Base-by-base conservation (phyloP, 2,888 invertebrate genomes). In the Nemotelus nigrinus region DNA sequence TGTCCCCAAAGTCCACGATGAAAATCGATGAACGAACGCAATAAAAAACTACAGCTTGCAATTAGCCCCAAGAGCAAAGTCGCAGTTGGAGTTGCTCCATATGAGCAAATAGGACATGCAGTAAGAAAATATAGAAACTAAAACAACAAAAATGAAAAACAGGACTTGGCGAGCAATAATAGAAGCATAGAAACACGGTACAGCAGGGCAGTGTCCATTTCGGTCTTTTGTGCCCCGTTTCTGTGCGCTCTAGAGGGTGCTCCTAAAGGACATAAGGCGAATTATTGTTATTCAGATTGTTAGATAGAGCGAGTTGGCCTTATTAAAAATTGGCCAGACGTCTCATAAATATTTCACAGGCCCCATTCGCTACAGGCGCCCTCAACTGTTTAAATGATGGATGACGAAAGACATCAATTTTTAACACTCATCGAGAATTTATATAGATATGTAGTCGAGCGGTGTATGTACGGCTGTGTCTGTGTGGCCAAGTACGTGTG, bases 321-420 rank as follows among this genome's bases (percentile, higher is more conserved):
- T 81, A 81, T 82, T 82, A 82, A 82, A 83, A 82, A 82, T 82
- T 82, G 82, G 82, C 82, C 82, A 82, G 82, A 82, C 82, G 80
- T 80, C 82, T 82, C 82, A 82, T 82, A 82, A 82, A 82, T 82
- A 82, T 82, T 82, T 82, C 82, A 82, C 77, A 80, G 78, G 78
- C 78, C 72, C 79, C 80, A 72, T 79, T 79, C 75, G 77, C 77
- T 79, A 67, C 80, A 80, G 78, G 76, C 76, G 77, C 80, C 80
- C 79, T 77, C 78, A 80, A 77, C 78, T 76, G 78, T 78, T 79
- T 79, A 77, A 81, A 80, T 82, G 81, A 82, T 80, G 81, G 77
- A 82, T 81, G 81, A 81, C 80, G 80, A 81, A 79, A 81, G 79
- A 76, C 80, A 79, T 81, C 77, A 80, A 80, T 81, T 81, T 81